Base-by-base conservation (phyloP, 2,888 invertebrate species). In the Acanthoscelides obtectus region DNA sequence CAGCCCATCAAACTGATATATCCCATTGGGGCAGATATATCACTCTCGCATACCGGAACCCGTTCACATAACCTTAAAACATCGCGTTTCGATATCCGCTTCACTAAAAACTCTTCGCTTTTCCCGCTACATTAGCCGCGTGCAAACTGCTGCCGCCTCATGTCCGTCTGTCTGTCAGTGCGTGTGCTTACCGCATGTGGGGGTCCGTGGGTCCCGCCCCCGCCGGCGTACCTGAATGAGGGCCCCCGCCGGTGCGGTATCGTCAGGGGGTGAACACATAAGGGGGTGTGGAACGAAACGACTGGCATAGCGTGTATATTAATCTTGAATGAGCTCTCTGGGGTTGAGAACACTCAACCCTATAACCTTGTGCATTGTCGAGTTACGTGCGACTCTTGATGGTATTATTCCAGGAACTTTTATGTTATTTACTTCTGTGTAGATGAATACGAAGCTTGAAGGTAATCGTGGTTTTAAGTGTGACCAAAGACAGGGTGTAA, bases 221-320 rank as follows among this genome's bases (percentile, higher is more conserved):
- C 45, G 17, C 45, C 12, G 1, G 45, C 45, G 45, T 45, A 45
- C 45, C 45, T 45, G 45, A 45, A 45, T 45, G 45, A 81, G 80
- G 80, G 79, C 76, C 79, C 81, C 81, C 81, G 25, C 3, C 3
- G 25, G 4, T 5, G 25, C 4, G 25, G 25, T 25, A 3, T 25
- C 25, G 25, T 5, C 25, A 25, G 25, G 25, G 25, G 25, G 25
- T 5, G 6, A 25, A 25, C 4, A 25, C 3, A 25, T 25, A 25
- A 6, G 25, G 6, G 25, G 25, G 6, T 6, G 25, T 6, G 3
- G 6, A 25, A 25, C 25, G 45, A 12, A 45, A 12, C 45, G 45
- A 45, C 1, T 12, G 3, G 45, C 1, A 45, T 45, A 45, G 45
- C 45, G 17, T 45, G 45, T 45, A 45, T 17, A 45, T 45, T 12